phyloP scores from a whole-genome alignment of 2,888 invertebrate genomes.

The Crocallis elinguaria region DNA sequence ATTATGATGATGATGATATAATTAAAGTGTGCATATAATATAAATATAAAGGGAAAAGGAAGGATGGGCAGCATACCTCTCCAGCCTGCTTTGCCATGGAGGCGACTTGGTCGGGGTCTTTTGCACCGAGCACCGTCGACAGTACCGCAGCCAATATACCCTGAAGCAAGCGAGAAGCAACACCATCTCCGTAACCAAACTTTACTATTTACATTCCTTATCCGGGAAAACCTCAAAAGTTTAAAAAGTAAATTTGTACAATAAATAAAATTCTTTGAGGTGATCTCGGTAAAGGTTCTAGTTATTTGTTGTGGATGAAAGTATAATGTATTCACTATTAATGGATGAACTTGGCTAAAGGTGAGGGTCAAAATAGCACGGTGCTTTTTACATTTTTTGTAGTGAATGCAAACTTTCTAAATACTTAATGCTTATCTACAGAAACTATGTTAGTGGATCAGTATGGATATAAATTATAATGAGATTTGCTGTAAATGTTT shows the following conservation, averaged over 20 bases:
- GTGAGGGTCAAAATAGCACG: slow-evolving; percentile 69
- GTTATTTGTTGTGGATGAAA: slow-evolving; percentile 71
- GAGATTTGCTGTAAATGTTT: slow-evolving; percentile 40
- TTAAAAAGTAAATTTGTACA: slow-evolving; percentile 7
- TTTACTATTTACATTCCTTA: slow-evolving; percentile 77
- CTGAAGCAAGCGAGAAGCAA: slow-evolving; percentile 89
- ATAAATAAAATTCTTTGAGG: slow-evolving; percentile 56
- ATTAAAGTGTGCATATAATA: slow-evolving; percentile 16
- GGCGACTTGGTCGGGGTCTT: slow-evolving; percentile 96
- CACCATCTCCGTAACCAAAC: slow-evolving; percentile 82
- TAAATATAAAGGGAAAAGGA: slow-evolving; percentile 68
- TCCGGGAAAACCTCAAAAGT: slow-evolving; percentile 63
- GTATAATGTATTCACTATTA: slow-evolving; percentile 59
- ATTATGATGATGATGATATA: slow-evolving; percentile 3
- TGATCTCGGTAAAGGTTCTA: slow-evolving; percentile 62
- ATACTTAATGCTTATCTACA: slow-evolving; percentile 66
- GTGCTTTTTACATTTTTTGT: slow-evolving; percentile 69
- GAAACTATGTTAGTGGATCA: slow-evolving; percentile 76
- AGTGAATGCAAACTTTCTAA: slow-evolving; percentile 57
- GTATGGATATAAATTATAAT: slow-evolving; percentile 59
- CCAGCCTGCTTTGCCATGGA: slow-evolving; percentile 97
- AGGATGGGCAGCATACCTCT: slow-evolving; percentile 91
- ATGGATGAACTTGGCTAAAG: slow-evolving; percentile 63
- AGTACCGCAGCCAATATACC: slow-evolving; percentile 96
- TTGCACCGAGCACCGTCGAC: slow-evolving; percentile 95